phyloP scores from a whole-genome alignment of 2,888 invertebrate species.

The Lycaena phlaeas region DNA sequence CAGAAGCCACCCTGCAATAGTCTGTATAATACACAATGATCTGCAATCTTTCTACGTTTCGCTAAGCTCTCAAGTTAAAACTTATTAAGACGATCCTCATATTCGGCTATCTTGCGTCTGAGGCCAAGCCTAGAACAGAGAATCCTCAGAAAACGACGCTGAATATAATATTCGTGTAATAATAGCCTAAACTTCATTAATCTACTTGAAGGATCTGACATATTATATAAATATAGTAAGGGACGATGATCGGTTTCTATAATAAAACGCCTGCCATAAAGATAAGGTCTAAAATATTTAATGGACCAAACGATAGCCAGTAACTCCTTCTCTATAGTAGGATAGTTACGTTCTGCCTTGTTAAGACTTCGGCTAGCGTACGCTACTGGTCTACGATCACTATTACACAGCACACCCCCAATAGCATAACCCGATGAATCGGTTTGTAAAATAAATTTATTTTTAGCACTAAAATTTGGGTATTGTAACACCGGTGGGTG shows the following conservation, averaged over 20 bases:
- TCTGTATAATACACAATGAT: too few relatives aligned
- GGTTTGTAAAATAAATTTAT: conserved; percentile 15
- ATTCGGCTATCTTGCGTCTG: too few relatives aligned
- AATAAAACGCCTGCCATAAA: conserved; percentile 14
- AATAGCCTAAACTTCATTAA: conserved; percentile 18
- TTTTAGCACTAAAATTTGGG: conserved; percentile 13
- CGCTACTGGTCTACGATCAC: conserved; percentile 15
- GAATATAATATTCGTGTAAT: conserved; percentile 19
- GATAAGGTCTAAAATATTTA: conserved; percentile 18
- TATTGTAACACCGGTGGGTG: conserved; percentile 13
- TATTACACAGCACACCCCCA: conserved; percentile 16
- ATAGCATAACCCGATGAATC: conserved; percentile 16
- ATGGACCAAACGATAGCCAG: conserved; percentile 18
- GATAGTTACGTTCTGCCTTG: conserved; percentile 17
- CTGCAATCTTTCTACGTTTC: too few relatives aligned
- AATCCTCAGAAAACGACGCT: too few relatives aligned
- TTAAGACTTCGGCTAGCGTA: conserved; percentile 18
- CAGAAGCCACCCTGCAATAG: too few relatives aligned
- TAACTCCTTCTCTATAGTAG: conserved; percentile 16
- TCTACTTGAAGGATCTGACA: conserved; percentile 17
- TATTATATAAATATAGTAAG: conserved; percentile 15
- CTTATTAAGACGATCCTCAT: too few relatives aligned
- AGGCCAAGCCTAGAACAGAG: too few relatives aligned
- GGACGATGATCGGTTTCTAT: conserved; percentile 19
- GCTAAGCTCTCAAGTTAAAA: too few relatives aligned